Evolutionary conservation across 2,888 invertebrate genomes (phyloP), one percentile per base, ranked within the genome.

Genomic region (Ganaspis brasiliensis): DNA sequence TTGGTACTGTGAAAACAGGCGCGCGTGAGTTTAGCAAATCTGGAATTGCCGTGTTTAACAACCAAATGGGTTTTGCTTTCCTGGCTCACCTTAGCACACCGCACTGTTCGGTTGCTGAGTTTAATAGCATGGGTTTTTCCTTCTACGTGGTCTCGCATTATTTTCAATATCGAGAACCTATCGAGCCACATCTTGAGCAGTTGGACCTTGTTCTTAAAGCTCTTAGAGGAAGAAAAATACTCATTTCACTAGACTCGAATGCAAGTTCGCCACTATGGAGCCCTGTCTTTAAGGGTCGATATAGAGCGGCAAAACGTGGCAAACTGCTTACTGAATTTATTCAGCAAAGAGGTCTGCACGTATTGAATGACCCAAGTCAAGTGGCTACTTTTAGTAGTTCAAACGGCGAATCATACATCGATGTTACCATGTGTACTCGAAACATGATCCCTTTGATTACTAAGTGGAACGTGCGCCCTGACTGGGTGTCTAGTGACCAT

Each of bases 141-240:
- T 73, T 81, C 45, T 81, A 79, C 24, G 82, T 61, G 61, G 75
- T 81, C 0, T 73, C 75, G 1, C 56, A 57, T 10, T 79, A 82
- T 16, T 81, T 81, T 10, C 77, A 77, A 72, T 78, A 52, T 49
- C 26, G 45, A 0, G 74, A 82, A 9, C 73, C 76, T 1, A 72
- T 76, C 6, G 72, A 74, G 59, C 21, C 3, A 49, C 78, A 80
- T 72, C 73, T 79, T 67, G 67, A 61, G 8, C 75, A 80, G 52
- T 76, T 79, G 70, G 78, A 75, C 2, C 26, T 1, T 52, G 77
- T 81, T 10, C 75, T 79, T 37, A 56, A 16, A 8, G 4, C 61
- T 5, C 75, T 78, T 59, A 73, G 76, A 24, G 80, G 80, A 55
- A 55, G 78, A 45, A 52, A 71, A 63, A 21, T 79, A 3, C 21